A percentile compares a stretch with the other conserved stretches of the same genome.
Conservation (phyloP, 2,888 invertebrate genomes). For the Stenodera caucasica region DNA sequence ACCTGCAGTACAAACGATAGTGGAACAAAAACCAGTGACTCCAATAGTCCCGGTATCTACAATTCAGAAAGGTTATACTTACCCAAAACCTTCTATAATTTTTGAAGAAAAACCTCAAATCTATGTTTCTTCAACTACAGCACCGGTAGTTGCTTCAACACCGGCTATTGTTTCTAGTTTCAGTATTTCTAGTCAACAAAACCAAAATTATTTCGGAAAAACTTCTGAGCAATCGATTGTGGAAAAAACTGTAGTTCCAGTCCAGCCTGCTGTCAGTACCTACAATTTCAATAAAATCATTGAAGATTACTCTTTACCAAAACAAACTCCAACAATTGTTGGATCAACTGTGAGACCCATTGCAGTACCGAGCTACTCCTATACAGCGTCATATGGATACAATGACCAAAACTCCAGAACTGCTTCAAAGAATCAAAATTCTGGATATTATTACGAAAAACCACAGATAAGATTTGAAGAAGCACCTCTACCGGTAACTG, state of each 20-base stretch:
- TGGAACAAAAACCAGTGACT: slow-evolving; percentile 1
- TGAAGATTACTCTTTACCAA: slow-evolving; percentile 50
- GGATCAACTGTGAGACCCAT: no score
- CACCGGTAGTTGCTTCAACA: slow-evolving; percentile 14
- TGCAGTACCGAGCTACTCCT: slow-evolving; percentile 34
- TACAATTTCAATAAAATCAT: slow-evolving; percentile 25
- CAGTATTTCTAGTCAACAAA: background rate
- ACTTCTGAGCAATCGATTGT: background rate
- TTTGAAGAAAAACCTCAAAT: slow-evolving; percentile 53
- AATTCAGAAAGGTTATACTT: slow-evolving; percentile 44
- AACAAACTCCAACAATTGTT: slow-evolving; percentile 32
- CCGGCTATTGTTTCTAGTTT: slow-evolving; percentile 13
- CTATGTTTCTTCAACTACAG: slow-evolving; percentile 6
- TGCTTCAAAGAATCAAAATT: slow-evolving; percentile 49
- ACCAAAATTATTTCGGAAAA: background rate
- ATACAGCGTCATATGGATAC: slow-evolving; percentile 33
- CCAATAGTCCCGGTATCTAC: slow-evolving; percentile 5
- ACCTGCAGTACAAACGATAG: slow-evolving; percentile 9
- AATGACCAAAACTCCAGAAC: slow-evolving; percentile 40
- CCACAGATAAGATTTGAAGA: slow-evolving; percentile 18
- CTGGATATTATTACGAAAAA: slow-evolving; percentile 32
- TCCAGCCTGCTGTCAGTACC: slow-evolving; percentile 12
- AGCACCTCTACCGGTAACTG: slow-evolving; percentile 35
- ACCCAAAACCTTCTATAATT: slow-evolving; percentile 44
- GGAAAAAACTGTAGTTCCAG: background rate